phyloP scores from a whole-genome alignment of 2,113 vertebrate genomes.

The Sinosuthora webbiana region DNA sequence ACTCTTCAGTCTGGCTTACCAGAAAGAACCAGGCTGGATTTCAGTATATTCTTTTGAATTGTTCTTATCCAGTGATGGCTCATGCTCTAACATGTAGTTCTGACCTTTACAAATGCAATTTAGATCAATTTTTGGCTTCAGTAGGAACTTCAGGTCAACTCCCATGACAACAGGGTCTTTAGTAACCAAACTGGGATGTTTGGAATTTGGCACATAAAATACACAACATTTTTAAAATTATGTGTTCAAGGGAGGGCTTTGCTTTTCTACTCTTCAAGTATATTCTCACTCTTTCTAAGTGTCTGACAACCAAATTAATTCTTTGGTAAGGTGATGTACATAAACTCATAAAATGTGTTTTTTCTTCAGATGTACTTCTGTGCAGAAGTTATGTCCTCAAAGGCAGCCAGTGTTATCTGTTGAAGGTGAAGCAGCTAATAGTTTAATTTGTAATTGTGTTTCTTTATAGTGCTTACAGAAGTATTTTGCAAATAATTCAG shows the following conservation, averaged over 20 bases:
- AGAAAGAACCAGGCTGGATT: not conserved
- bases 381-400: not conserved
- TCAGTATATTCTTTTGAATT: not conserved
- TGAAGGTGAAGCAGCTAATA: not conserved
- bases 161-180: not conserved
- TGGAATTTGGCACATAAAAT: not conserved
- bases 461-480: not conserved
- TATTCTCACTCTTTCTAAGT: not conserved
- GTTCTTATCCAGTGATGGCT: not conserved
- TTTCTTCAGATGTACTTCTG: not conserved
- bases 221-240: not conserved
- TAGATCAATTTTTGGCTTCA: not conserved
- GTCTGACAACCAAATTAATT: not conserved
- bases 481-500: not conserved
- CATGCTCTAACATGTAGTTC: fast-evolving
- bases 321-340: not conserved
- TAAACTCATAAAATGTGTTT: not conserved
- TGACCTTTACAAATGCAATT: not conserved
- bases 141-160: not conserved
- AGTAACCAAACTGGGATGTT: not conserved
- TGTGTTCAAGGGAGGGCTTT: not conserved
- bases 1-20: not conserved
- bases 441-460: not conserved
- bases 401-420: not conserved
- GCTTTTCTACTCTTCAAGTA: not conserved